Percentiles rank a stretch among this genome's conserved stretches.
Evolutionary conservation across 2,113 vertebrate species (phyloP).

Genomic region (Lasiurus cinereus): DNA sequence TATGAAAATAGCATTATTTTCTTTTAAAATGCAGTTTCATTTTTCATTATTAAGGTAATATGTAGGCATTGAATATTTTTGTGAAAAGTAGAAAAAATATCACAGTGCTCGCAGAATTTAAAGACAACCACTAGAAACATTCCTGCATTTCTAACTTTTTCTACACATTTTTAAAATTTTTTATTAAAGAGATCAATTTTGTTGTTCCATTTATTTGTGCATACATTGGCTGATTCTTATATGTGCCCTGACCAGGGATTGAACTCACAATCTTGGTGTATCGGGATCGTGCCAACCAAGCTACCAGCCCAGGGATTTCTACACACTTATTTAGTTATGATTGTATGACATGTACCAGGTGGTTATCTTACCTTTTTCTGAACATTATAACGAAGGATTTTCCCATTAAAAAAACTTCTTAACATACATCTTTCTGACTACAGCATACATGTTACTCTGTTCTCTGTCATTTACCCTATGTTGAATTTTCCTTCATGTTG

Average conservation of each 20-base stretch:
- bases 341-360: neutral
- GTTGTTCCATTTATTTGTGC: neutral
- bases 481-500: neutral
- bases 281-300: neutral
- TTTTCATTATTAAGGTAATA: slow-evolving; percentile 30
- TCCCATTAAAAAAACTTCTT: neutral
- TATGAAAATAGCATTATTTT: neutral
- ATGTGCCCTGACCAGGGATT: neutral
- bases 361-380: neutral
- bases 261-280: neutral
- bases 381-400: slow-evolving; percentile 10
- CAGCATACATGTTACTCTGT: neutral
- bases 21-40: neutral
- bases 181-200: neutral
- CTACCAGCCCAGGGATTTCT: neutral
- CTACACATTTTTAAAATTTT: neutral
- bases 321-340: neutral
- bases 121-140: neutral
- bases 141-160: neutral
- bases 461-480: neutral
- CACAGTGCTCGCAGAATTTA: neutral
- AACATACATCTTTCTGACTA: neutral
- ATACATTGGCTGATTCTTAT: neutral
- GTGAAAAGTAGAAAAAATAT: slow-evolving; percentile 16
- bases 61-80: neutral